phyloP scores from a whole-genome alignment of 2,888 invertebrate species.

The Hirtodrosophila duncani region DNA sequence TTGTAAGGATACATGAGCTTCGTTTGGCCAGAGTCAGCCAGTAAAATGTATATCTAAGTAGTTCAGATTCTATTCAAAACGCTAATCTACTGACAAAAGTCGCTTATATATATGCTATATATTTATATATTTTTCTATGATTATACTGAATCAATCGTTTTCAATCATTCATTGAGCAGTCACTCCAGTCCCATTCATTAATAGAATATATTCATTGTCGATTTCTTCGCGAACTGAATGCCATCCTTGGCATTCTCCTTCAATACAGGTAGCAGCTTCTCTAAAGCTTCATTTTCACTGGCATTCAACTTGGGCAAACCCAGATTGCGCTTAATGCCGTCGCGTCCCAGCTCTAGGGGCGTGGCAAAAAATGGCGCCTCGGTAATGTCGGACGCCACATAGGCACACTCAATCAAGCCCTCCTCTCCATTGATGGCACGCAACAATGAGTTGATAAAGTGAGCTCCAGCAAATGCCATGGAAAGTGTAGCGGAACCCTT shows the following conservation, averaged over 20 bases:
- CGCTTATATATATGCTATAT: no score
- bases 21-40: no score
- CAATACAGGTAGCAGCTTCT: constrained; percentile 92
- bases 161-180: no score
- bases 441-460: constrained; percentile 89
- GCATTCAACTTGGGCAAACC: constrained; percentile 89
- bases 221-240: constrained; percentile 82
- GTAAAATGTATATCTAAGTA: no score
- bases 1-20: no score
- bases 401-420: constrained; percentile 94
- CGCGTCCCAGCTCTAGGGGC: constrained; percentile 86
- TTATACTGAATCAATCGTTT: no score
- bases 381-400: constrained; percentile 89
- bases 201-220: no score
- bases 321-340: constrained; percentile 91
- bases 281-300: constrained; percentile 88
- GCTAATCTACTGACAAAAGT: no score
- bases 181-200: no score
- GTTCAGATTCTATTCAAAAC: no score
- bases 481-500: constrained; percentile 98
- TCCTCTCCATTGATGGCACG: constrained; percentile 86
- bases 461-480: constrained; percentile 96
- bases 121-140: no score
- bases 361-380: constrained; percentile 94
- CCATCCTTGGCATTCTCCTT: constrained; percentile 93